phyloP scores from a whole-genome alignment of 2,113 vertebrate genomes.

The Parotia lawesii region DNA sequence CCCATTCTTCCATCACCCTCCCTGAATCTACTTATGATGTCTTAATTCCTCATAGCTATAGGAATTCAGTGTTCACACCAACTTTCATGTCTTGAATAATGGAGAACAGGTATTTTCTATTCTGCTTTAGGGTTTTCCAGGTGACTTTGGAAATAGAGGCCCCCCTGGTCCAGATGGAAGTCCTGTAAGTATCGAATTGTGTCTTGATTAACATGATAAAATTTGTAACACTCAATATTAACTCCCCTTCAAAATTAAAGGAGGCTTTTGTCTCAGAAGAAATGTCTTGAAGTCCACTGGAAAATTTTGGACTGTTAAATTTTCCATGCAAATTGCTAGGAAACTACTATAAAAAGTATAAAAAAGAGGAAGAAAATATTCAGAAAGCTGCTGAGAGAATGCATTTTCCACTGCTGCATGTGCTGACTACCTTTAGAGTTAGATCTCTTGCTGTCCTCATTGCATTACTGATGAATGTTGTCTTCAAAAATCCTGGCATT shows the following conservation, averaged over 20 bases:
- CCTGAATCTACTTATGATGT: neutral
- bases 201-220: neutral
- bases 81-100: neutral
- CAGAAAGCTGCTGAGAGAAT: neutral
- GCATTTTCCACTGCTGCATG: neutral
- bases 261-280: neutral
- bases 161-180: slow-evolving; percentile 89
- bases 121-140: slow-evolving; percentile 79
- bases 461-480: neutral
- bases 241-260: neutral
- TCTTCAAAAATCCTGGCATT: neutral
- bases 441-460: neutral
- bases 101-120: neutral
- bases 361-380: neutral
- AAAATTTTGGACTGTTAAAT: neutral
- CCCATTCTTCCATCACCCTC: neutral
- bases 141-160: slow-evolving; percentile 88
- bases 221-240: neutral
- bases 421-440: neutral
- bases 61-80: neutral
- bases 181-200: slow-evolving; percentile 78
- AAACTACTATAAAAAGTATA: neutral
- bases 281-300: neutral
- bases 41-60: neutral
- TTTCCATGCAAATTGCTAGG: neutral